These are phyloP conservation scores for Athetis lepigone DNA, from an alignment of 2,888 invertebrate species.

Conservation along the genomic window DNA sequence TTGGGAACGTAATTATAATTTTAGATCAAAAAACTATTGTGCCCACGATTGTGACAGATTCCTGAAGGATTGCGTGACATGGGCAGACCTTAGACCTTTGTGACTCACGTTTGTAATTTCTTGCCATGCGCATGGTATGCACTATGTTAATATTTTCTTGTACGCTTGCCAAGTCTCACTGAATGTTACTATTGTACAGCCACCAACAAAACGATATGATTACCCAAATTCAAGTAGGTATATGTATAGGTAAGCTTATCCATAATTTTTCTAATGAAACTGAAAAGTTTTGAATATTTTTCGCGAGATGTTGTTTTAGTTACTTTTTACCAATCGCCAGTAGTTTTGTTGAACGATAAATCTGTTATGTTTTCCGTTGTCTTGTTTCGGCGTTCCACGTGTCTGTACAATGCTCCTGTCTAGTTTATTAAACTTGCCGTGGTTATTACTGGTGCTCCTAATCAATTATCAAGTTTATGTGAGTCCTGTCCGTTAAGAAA, in stretches of 20 bases:
- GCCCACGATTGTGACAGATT: slow-evolving; percentile 2
- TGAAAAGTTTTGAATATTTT: not conserved
- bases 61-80: slow-evolving; percentile 16
- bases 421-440: not conserved
- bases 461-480: not conserved
- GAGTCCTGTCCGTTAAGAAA: not conserved
- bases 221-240: slow-evolving; percentile 36
- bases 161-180: slow-evolving; percentile 64
- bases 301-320: not conserved
- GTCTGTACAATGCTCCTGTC: not conserved
- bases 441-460: not conserved
- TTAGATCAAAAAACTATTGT: not conserved
- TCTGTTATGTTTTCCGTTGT: slow-evolving; percentile 1
- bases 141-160: slow-evolving; percentile 69
- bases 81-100: slow-evolving; percentile 45
- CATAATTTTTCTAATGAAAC: slow-evolving; percentile 8
- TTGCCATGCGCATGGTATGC: slow-evolving; percentile 60
- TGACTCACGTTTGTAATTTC: slow-evolving; percentile 54
- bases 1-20: not conserved
- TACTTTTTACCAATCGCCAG: not conserved
- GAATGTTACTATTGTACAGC: slow-evolving; percentile 56
- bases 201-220: slow-evolving; percentile 51
- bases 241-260: slow-evolving; percentile 3
- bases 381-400: not conserved
- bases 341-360: slow-evolving; percentile 2